Evolutionary conservation across 2,797 vertebrate species (phyloP).

Genomic region (Sphaeramia orbicularis): DNA sequence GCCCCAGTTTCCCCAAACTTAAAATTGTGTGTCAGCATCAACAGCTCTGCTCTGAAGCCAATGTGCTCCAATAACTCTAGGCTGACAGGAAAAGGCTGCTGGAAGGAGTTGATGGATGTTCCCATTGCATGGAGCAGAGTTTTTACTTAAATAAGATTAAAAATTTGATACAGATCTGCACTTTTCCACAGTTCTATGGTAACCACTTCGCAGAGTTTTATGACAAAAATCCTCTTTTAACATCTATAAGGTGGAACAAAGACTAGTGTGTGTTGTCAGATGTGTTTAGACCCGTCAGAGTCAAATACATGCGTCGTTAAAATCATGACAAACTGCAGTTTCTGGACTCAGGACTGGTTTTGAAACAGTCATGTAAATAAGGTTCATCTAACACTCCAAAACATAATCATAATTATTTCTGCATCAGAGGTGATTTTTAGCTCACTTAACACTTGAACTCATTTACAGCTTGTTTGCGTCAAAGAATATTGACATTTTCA

Average conservation of each 20-base stretch:
- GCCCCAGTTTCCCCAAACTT: slow-evolving; percentile 27
- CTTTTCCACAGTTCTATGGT: not conserved
- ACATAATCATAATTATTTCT: not conserved
- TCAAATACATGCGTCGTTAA: no score
- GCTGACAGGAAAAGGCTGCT: slow-evolving; percentile 32
- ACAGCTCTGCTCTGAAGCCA: slow-evolving; percentile 22
- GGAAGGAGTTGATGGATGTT: slow-evolving; percentile 43
- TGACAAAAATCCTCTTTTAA: not conserved
- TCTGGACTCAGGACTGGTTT: not conserved
- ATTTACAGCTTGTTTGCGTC: slow-evolving; percentile 7
- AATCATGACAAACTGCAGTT: no score
- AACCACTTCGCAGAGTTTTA: not conserved
- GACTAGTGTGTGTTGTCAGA: not conserved
- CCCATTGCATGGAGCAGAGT: not conserved
- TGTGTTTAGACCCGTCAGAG: not conserved
- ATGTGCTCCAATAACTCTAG: slow-evolving; percentile 20
- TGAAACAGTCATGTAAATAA: not conserved
- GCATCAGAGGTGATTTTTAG: slow-evolving; percentile 28
- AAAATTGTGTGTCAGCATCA: slow-evolving; percentile 46
- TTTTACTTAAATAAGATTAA: slow-evolving; percentile 23
- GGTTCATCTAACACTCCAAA: not conserved
- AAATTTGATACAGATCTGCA: slow-evolving; percentile 4
- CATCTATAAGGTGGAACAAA: not conserved
- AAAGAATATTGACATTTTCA: slow-evolving; percentile 38
- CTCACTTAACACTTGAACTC: not conserved